Conservation (phyloP, 2,797 vertebrate genomes). For the Gymnothorax reevesii region DNA sequence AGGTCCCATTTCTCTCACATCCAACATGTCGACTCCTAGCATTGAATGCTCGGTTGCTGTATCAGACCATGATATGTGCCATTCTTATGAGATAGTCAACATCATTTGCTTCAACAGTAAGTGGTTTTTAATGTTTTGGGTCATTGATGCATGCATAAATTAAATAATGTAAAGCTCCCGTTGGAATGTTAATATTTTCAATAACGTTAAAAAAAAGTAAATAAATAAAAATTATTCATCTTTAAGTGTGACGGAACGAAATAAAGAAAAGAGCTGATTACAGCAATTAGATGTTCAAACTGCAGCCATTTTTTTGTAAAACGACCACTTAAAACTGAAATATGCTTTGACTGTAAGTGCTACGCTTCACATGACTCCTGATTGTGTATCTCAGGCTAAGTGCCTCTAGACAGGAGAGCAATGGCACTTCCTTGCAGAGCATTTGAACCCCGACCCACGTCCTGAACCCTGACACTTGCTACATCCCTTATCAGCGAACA, state of each 20-base stretch:
- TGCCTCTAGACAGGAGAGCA: not conserved
- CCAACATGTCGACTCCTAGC: too few relatives aligned
- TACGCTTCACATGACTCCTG: not conserved
- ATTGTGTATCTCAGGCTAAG: not conserved
- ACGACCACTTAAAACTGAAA: not conserved
- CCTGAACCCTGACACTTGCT: not conserved
- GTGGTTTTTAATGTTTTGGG: too few relatives aligned
- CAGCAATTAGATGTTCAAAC: not conserved
- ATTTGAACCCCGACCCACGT: not conserved
- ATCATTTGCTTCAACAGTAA: too few relatives aligned
- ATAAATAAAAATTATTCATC: not conserved
- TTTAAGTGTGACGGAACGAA: not conserved
- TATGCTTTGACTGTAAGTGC: constrained; percentile 4
- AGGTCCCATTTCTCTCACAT: too few relatives aligned
- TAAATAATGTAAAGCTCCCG: not conserved
- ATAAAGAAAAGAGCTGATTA: not conserved
- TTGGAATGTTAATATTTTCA: not conserved
- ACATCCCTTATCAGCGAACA: not conserved
- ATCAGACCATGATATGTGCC: too few relatives aligned
- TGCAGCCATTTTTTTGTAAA: not conserved
- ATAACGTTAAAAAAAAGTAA: not conserved
- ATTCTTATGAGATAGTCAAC: too few relatives aligned
- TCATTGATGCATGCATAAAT: not conserved
- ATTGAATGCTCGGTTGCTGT: too few relatives aligned
- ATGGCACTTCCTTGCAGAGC: not conserved